Percentiles rank a stretch among this genome's conserved stretches.
These are phyloP conservation scores for Nephrotoma guestfalica DNA, from an alignment of 2,888 invertebrate species.

Conservation along the genomic window DNA sequence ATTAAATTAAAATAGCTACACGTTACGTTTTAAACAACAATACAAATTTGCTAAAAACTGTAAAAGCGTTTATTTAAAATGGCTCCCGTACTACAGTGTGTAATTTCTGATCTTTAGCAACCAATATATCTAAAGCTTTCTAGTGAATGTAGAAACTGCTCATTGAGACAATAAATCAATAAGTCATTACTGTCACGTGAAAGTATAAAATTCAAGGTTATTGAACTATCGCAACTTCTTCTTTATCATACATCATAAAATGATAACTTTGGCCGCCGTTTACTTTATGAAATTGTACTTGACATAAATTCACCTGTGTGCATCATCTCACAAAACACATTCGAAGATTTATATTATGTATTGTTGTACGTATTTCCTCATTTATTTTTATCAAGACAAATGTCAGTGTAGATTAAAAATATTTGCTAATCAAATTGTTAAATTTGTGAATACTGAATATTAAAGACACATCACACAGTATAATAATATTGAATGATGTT, in stretches of 20 bases:
- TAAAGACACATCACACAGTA: not conserved
- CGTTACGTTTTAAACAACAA: no score
- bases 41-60: no score
- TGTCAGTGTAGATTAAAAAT: not conserved
- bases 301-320: not conserved
- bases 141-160: no score
- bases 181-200: not conserved
- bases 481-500: not conserved
- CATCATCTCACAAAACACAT: not conserved
- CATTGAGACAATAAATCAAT: no score
- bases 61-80: no score
- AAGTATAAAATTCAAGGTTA: not conserved
- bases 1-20: no score
- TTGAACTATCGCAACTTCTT: not conserved
- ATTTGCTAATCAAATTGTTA: not conserved
- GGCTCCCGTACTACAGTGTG: no score
- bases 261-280: not conserved
- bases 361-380: not conserved
- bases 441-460: not conserved
- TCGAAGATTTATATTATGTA: not conserved
- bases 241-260: not conserved
- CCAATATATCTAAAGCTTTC: no score
- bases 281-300: not conserved
- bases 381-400: not conserved
- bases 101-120: no score